Conservation (phyloP, 2,888 invertebrate genomes). For the Altica lythri region DNA sequence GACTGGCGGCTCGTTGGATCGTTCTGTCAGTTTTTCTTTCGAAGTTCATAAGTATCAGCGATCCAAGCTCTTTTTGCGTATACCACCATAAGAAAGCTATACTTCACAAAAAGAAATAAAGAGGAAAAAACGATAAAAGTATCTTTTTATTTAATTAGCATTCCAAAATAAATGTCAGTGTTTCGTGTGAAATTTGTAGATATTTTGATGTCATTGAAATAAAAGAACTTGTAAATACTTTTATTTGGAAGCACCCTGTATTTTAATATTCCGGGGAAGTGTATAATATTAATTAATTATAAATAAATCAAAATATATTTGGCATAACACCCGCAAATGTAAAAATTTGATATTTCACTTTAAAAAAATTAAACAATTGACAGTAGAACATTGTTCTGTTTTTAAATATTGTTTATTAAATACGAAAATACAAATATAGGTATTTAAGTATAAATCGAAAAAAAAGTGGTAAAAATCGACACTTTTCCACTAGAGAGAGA, state of each 20-base stretch:
- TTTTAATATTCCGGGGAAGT: conserved; percentile 3
- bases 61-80: too few species aligned
- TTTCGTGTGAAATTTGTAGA: too few species aligned
- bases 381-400: conserved; percentile 58
- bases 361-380: conserved; percentile 49
- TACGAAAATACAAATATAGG: conserved; percentile 44
- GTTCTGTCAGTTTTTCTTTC: too few species aligned
- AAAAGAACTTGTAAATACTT: neutral
- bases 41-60: too few species aligned
- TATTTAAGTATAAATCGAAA: conserved; percentile 42
- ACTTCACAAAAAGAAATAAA: too few species aligned
- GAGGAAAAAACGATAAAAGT: too few species aligned
- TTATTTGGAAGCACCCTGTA: neutral
- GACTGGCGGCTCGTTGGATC: too few species aligned
- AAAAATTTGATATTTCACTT: conserved; percentile 47
- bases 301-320: conserved; percentile 34
- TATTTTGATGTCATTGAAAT: neutral
- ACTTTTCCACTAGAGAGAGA: conserved; percentile 8
- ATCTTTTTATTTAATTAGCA: too few species aligned
- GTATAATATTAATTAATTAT: conserved; percentile 13
- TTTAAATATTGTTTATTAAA: conserved; percentile 58
- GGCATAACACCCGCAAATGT: conserved; percentile 37
- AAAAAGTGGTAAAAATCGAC: conserved; percentile 36
- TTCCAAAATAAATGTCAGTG: too few species aligned
- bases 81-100: too few species aligned